phyloP scores from a whole-genome alignment of 2,797 vertebrate genomes.

The Zalophus californianus region DNA sequence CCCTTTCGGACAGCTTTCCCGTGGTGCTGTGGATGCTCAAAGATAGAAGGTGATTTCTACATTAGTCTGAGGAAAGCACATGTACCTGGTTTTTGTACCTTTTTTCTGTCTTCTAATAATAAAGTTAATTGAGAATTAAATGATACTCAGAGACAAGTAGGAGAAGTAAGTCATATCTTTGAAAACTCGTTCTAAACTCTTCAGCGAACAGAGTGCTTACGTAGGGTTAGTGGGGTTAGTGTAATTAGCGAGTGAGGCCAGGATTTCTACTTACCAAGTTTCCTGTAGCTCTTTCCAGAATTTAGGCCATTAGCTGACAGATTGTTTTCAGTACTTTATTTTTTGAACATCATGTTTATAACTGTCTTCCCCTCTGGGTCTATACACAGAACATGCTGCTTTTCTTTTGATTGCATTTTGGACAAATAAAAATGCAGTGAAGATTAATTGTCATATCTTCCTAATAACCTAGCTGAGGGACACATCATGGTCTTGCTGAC shows the following conservation, averaged over 20 bases:
- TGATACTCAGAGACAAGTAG: not conserved
- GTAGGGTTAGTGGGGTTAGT: not conserved
- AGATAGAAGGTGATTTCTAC: not conserved
- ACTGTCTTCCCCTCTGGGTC: not conserved
- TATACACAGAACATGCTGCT: not conserved
- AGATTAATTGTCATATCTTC: not conserved
- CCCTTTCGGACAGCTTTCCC: not conserved
- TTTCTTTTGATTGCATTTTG: constrained; percentile 25
- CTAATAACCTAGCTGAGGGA: not conserved
- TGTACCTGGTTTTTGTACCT: not conserved
- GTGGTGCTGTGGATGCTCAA: not conserved
- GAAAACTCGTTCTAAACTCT: not conserved
- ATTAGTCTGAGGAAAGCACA: not conserved
- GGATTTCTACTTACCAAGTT: not conserved
- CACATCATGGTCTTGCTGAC: not conserved
- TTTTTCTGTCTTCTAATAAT: not conserved
- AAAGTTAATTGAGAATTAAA: not conserved
- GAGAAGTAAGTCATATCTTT: not conserved
- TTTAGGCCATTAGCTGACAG: not conserved
- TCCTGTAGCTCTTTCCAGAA: not conserved
- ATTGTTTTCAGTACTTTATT: not conserved
- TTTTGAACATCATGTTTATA: not conserved
- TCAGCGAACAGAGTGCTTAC: not conserved
- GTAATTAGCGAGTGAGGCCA: not conserved
- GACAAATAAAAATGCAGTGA: constrained; percentile 4